A percentile compares a stretch with the other conserved stretches of the same genome.
phyloP scores from a whole-genome alignment of 2,113 vertebrate genomes.

The Emberiza fucata region DNA sequence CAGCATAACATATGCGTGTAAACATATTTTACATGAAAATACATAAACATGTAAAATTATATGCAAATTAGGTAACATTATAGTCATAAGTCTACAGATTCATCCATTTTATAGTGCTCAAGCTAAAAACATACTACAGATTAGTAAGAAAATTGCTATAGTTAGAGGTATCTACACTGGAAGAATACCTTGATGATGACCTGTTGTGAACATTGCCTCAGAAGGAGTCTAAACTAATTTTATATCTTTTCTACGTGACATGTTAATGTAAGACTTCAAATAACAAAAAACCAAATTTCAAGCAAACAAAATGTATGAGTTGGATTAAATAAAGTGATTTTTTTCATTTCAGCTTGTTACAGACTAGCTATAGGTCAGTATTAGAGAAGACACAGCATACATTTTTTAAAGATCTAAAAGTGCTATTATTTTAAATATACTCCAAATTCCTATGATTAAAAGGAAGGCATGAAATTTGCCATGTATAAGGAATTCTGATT shows the following conservation, averaged over 20 bases:
- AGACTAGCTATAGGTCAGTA: neutral
- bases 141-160: neutral
- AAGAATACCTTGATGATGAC: neutral
- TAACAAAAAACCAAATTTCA: rapidly evolving
- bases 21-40: neutral
- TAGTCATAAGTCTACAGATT: neutral
- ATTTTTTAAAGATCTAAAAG: neutral
- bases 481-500: neutral
- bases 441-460: neutral
- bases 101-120: neutral
- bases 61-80: neutral
- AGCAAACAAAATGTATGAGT: neutral
- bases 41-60: neutral
- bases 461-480: neutral
- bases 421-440: neutral
- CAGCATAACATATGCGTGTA: neutral
- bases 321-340: neutral
- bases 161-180: neutral
- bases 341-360: neutral
- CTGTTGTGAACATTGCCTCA: neutral
- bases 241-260: neutral
- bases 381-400: neutral
- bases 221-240: neutral
- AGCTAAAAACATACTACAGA: neutral
- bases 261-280: neutral